Conservation (phyloP, 2,113 vertebrate species). For the Corythaixoides concolor region DNA sequence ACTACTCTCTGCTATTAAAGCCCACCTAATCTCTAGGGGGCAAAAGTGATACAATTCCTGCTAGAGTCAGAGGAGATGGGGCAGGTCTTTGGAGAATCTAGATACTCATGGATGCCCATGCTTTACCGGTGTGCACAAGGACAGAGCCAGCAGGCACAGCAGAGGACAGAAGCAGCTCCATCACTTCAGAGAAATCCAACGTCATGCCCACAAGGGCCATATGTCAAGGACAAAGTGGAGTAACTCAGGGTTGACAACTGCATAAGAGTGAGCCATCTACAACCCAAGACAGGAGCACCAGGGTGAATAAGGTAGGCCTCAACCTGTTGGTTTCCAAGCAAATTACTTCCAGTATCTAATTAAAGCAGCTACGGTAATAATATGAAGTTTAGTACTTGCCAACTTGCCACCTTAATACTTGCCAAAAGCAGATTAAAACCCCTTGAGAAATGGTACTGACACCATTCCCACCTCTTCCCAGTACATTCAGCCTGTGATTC, state of each 20-base stretch:
- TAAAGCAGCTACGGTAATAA: neutral
- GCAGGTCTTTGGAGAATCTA: neutral
- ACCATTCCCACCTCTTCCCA: neutral
- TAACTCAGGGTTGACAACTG: neutral
- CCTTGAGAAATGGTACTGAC: neutral
- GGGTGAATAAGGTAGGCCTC: neutral
- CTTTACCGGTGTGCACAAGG: neutral
- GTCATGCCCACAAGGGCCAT: neutral
- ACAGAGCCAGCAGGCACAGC: neutral
- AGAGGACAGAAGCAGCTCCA: neutral
- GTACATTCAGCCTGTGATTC: neutral
- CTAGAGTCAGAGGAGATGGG: neutral
- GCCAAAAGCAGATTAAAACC: neutral
- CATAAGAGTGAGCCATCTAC: neutral
- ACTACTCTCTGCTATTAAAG: neutral
- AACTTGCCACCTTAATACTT: neutral
- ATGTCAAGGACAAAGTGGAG: neutral
- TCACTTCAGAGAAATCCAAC: neutral
- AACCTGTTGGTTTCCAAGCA: neutral
- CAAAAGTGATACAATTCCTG: neutral
- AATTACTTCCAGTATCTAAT: neutral
- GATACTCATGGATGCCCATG: accelerated
- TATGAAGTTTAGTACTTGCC: neutral
- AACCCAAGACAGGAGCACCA: neutral
- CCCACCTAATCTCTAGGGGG: neutral